Percentiles rank a stretch among this genome's conserved stretches.
phyloP scores from a whole-genome alignment of 1,140 invertebrate genomes.

The Zeugodacus cucurbitae region DNA sequence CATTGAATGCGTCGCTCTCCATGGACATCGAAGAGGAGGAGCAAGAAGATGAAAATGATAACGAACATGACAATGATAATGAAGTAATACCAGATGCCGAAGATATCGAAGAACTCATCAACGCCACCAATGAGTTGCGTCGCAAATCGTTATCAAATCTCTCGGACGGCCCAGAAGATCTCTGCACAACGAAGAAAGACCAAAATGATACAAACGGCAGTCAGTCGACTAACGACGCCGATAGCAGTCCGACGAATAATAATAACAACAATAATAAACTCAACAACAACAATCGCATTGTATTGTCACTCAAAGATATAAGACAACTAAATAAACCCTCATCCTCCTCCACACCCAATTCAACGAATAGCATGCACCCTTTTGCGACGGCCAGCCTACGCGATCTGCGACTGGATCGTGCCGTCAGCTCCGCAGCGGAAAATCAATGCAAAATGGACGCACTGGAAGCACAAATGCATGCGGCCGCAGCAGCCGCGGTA shows the following conservation, averaged over 20 bases:
- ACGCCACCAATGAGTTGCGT: conserved; percentile 58
- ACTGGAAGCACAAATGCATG: conserved; percentile 62
- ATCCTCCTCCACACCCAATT: conserved; percentile 54
- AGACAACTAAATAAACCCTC: conserved; percentile 62
- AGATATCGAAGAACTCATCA: conserved; percentile 63
- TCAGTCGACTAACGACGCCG: conserved; percentile 48
- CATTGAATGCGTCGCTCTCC: neutral
- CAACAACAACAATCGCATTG: conserved; percentile 65
- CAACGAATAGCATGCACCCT: conserved; percentile 46
- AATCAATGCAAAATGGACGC: conserved; percentile 61
- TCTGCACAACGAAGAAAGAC: conserved; percentile 67
- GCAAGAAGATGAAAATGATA: conserved; percentile 41
- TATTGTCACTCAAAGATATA: conserved; percentile 63
- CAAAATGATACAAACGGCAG: conserved; percentile 43
- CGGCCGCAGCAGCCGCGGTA: conserved; percentile 57
- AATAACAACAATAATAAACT: conserved; percentile 61
- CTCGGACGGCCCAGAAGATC: conserved; percentile 66
- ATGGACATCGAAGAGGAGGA: conserved; percentile 38
- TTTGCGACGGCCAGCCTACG: conserved; percentile 54
- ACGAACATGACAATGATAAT: conserved; percentile 50
- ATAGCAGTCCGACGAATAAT: conserved; percentile 50
- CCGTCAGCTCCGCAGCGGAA: conserved; percentile 46
- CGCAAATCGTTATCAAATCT: conserved; percentile 53
- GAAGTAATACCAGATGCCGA: conserved; percentile 49
- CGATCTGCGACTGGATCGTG: conserved; percentile 47